These are phyloP conservation scores for Helarctos malayanus DNA, from an alignment of 2,797 vertebrate genomes.

Conservation along the genomic window DNA sequence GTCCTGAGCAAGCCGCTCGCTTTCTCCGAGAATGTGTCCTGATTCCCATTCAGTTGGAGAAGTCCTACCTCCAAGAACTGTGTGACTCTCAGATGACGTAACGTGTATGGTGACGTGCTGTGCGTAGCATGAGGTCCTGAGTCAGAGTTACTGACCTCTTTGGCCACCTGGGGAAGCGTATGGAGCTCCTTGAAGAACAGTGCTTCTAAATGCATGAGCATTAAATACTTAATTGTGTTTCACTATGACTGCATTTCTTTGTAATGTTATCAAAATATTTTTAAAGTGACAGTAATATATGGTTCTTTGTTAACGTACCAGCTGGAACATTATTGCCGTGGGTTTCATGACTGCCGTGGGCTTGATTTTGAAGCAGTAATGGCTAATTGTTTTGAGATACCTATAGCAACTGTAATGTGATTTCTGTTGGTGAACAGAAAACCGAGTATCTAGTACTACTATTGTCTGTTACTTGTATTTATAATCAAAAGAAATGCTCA, in stretches of 20 bases:
- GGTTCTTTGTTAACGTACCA: neutral
- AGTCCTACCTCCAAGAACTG: neutral
- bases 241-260: neutral
- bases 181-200: neutral
- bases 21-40: neutral
- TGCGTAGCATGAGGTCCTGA: neutral
- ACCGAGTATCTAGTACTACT: neutral
- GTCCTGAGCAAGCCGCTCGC: neutral
- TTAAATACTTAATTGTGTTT: neutral
- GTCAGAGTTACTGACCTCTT: neutral
- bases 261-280: neutral
- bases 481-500: slow-evolving; percentile 39
- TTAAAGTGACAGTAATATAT: neutral
- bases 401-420: neutral
- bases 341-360: neutral
- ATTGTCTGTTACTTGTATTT: slow-evolving; percentile 32
- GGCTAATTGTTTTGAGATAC: slow-evolving; percentile 1
- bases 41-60: neutral
- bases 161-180: neutral
- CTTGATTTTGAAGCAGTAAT: slow-evolving; percentile 36
- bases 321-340: neutral
- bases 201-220: neutral
- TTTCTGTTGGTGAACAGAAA: slow-evolving; percentile 32
- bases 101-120: neutral
- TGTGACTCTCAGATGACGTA: neutral